These are phyloP conservation scores for Paramormyrops kingsleyae DNA, from an alignment of 2,113 vertebrate genomes.

Conservation along the genomic window DNA sequence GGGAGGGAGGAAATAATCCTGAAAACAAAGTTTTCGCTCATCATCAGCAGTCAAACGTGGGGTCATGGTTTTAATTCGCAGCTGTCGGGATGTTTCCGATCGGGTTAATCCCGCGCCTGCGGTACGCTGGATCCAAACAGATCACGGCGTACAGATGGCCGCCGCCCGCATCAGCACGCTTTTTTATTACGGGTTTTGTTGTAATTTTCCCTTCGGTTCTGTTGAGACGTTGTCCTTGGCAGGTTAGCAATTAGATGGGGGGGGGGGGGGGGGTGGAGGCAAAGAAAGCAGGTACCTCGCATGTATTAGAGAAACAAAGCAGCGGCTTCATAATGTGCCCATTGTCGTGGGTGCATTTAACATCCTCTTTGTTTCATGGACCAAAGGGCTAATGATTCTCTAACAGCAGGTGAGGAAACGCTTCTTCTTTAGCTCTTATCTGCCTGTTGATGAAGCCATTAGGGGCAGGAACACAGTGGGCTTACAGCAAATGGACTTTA, in stretches of 20 bases:
- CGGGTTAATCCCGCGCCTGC: conserved; percentile 6
- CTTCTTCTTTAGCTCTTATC: conserved; percentile 62
- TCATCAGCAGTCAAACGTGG: conserved; percentile 12
- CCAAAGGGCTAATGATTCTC: conserved; percentile 95
- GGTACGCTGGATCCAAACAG: conserved; percentile 4
- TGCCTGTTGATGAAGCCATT: conserved; percentile 90
- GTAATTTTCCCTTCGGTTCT: conserved; percentile 36
- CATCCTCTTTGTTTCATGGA: conserved; percentile 82
- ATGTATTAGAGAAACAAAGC: conserved; percentile 76
- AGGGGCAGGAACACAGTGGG: conserved; percentile 69
- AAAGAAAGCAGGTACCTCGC: conserved; percentile 61
- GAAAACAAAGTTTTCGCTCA: conserved; percentile 19
- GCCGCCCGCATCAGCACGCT: conserved; percentile 2
- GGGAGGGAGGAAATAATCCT: conserved; percentile 4
- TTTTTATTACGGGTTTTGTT: conserved; percentile 26
- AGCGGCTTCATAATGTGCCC: conserved; percentile 76
- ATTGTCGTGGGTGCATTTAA: conserved; percentile 91
- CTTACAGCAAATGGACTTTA: conserved; percentile 93
- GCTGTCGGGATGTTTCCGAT: conserved; percentile 5
- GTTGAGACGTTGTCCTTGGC: conserved; percentile 43
- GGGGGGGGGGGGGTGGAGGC: conserved; percentile 34
- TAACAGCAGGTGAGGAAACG: conserved; percentile 93
- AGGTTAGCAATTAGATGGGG: conserved; percentile 66
- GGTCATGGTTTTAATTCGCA: conserved; percentile 11
- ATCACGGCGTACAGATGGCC: conserved; percentile 8